These are phyloP conservation scores for Proterorhinus semilunaris DNA, from an alignment of 2,113 vertebrate species.

Conservation along the genomic window DNA sequence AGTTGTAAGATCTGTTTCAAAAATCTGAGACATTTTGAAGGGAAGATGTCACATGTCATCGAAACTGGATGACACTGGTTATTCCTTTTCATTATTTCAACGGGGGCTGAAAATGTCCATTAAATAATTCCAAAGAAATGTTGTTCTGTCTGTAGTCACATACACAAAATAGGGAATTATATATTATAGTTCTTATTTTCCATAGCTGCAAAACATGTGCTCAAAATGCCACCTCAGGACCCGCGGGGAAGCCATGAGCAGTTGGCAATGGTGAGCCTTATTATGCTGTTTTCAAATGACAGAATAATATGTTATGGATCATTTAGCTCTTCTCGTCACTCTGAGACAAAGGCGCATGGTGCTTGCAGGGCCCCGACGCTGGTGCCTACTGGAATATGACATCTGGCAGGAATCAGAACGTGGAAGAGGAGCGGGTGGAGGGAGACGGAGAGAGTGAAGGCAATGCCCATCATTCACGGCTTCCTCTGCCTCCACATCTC, in stretches of 20 bases:
- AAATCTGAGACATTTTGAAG: too few species aligned
- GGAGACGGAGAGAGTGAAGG: conserved; percentile 64
- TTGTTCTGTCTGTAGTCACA: background rate
- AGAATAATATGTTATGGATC: conserved; percentile 90
- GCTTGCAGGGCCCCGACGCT: conserved; percentile 66
- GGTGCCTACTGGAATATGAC: conserved; percentile 73
- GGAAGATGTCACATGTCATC: too few species aligned
- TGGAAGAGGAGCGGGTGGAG: conserved; percentile 68
- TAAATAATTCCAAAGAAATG: too few species aligned
- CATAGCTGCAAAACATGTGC: conserved; percentile 6
- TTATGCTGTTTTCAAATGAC: conserved; percentile 83
- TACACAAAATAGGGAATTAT: conserved; percentile 27
- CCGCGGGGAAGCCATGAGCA: conserved; percentile 71
- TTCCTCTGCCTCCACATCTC: too few species aligned
- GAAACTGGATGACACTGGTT: too few species aligned
- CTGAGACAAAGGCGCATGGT: conserved; percentile 79
- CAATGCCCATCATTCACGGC: too few species aligned
- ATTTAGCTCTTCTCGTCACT: conserved; percentile 78
- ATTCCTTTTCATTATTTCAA: too few species aligned
- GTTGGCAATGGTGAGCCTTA: conserved; percentile 71
- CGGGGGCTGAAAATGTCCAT: too few species aligned
- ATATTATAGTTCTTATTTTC: conserved; percentile 36
- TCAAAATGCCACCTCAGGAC: conserved; percentile 79
- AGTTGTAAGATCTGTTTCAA: too few species aligned
- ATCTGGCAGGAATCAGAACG: conserved; percentile 85